These are phyloP conservation scores for Murina feae DNA, from an alignment of 2,113 vertebrate genomes.

Conservation along the genomic window DNA sequence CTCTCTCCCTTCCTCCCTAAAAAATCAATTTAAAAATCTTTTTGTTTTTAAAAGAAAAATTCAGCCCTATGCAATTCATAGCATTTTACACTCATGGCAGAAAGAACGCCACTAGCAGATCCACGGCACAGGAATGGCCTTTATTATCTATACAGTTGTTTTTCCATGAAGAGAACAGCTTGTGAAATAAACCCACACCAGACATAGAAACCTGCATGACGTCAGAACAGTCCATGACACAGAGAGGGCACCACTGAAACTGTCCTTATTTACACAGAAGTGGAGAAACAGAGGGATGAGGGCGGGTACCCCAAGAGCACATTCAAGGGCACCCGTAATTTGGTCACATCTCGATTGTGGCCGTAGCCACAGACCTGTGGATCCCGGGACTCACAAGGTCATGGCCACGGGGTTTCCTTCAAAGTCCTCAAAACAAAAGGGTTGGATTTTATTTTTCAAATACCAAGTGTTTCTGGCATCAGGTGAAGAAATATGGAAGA, in stretches of 20 bases:
- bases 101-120: conserved; percentile 27
- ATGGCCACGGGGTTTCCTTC: neutral
- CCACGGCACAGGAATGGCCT: conserved; percentile 69
- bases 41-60: neutral
- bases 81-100: neutral
- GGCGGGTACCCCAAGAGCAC: conserved; percentile 65
- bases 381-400: neutral
- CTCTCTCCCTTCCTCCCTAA: too few relatives aligned
- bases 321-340: conserved; percentile 69
- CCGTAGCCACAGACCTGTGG: conserved; percentile 56
- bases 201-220: conserved; percentile 61
- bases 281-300: conserved; percentile 65
- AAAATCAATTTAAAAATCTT: too few relatives aligned
- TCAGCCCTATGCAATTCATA: neutral
- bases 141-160: conserved; percentile 66
- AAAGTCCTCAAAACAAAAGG: neutral
- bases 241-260: conserved; percentile 61
- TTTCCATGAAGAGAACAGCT: conserved; percentile 76
- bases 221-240: conserved; percentile 66
- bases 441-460: conserved; percentile 38
- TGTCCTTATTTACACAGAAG: conserved; percentile 75
- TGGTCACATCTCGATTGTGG: conserved; percentile 45
- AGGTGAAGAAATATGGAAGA: neutral
- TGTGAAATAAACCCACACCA: conserved; percentile 74
- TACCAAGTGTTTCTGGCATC: neutral